A percentile compares a stretch with the other conserved stretches of the same genome.
Evolutionary conservation across 2,888 invertebrate genomes (phyloP).

Genomic region (Acanthacorydalis orientalis): DNA sequence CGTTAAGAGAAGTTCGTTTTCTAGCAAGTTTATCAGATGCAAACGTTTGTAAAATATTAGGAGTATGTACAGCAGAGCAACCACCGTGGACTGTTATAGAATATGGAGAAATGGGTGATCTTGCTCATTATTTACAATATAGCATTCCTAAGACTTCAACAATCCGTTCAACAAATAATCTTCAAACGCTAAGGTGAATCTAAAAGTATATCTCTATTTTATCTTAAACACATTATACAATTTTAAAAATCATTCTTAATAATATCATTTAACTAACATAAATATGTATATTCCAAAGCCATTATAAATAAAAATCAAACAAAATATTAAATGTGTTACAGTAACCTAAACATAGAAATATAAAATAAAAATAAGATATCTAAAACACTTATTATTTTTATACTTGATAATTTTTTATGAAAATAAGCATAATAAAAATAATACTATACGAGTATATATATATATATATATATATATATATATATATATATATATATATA

Average conservation of each 20-base stretch:
- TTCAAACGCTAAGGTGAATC: constrained; percentile 10
- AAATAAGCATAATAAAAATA: no score
- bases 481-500: no score
- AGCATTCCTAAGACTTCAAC: constrained; percentile 4
- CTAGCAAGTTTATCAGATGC: constrained; percentile 48
- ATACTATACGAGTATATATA: no score
- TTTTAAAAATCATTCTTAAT: not conserved
- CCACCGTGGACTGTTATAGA: constrained; percentile 55
- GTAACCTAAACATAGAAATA: no score
- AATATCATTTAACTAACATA: no score
- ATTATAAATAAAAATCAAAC: no score
- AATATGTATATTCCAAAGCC: no score
- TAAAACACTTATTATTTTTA: no score
- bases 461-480: no score
- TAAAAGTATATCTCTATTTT: not conserved
- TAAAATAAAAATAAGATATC: no score
- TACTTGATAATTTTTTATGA: no score
- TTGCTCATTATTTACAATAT: constrained; percentile 44
- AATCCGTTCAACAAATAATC: constrained; percentile 21
- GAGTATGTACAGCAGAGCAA: constrained; percentile 36
- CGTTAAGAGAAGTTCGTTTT: constrained; percentile 46
- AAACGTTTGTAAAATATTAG: constrained; percentile 47
- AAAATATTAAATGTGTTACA: no score
- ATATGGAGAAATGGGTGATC: constrained; percentile 58
- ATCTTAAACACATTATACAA: not conserved